These are phyloP conservation scores for Danio choprae DNA, from an alignment of 2,797 vertebrate genomes.

Conservation along the genomic window DNA sequence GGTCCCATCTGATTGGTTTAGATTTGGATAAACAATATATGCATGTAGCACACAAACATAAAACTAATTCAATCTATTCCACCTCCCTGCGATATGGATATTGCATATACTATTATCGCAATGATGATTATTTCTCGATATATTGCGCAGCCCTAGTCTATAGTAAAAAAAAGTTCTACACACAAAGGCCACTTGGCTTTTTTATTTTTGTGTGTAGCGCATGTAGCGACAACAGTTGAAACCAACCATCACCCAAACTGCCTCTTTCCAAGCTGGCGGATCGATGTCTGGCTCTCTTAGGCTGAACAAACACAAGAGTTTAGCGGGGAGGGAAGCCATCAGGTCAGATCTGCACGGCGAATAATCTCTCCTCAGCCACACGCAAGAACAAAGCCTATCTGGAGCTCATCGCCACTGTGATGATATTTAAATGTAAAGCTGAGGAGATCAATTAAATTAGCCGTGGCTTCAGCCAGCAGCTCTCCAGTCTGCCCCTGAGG, in stretches of 20 bases:
- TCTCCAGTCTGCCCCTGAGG: conserved; percentile 68
- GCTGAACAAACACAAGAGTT: conserved; percentile 53
- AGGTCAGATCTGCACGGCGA: conserved; percentile 49
- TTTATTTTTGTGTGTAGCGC: conserved; percentile 8
- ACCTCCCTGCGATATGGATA: too few species aligned
- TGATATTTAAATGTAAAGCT: conserved; percentile 61
- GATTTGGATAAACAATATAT: too few species aligned
- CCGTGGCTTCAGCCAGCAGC: conserved; percentile 54
- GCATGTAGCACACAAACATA: too few species aligned
- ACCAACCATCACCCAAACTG: conserved; percentile 19
- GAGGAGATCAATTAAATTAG: conserved; percentile 64
- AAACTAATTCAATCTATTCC: too few species aligned
- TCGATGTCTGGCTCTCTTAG: conserved; percentile 23
- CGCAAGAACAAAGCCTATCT: conserved; percentile 41
- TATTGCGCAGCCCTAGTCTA: too few species aligned
- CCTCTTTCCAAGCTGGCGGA: conserved; percentile 37
- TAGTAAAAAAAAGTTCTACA: too few species aligned
- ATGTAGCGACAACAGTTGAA: conserved; percentile 17
- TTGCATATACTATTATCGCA: too few species aligned
- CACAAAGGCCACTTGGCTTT: neutral
- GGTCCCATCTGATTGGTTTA: too few species aligned
- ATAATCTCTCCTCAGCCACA: conserved; percentile 45
- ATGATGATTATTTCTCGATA: too few species aligned
- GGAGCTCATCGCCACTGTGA: conserved; percentile 48
- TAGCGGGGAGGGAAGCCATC: conserved; percentile 35